Percentiles rank a stretch among this genome's conserved stretches.
Evolutionary conservation across 2,888 invertebrate genomes (phyloP).

Genomic region (Pollenia amentaria): DNA sequence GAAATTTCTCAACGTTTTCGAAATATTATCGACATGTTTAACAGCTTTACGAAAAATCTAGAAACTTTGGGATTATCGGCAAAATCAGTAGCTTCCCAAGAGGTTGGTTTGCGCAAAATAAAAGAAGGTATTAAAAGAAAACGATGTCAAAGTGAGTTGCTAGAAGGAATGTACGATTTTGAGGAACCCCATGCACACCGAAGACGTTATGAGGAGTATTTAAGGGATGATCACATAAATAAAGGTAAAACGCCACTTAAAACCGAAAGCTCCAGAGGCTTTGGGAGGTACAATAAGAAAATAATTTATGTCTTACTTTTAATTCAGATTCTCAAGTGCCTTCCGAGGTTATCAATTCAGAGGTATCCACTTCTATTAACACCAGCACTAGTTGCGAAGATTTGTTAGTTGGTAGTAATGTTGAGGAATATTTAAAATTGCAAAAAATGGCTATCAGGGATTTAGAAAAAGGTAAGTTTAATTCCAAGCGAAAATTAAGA

Average conservation of each 20-base stretch:
- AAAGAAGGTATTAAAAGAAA: neutral
- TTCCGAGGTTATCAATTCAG: too few relatives aligned
- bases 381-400: neutral
- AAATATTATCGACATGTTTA: slow-evolving; percentile 77
- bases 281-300: too few relatives aligned
- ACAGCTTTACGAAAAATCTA: slow-evolving; percentile 77
- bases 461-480: neutral
- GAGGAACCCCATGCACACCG: neutral
- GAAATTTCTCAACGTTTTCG: slow-evolving; percentile 75
- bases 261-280: too few relatives aligned
- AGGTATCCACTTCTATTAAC: neutral
- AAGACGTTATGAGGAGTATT: neutral
- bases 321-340: too few relatives aligned
- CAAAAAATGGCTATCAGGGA: neutral
- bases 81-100: neutral
- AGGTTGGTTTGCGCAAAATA: neutral
- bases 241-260: neutral
- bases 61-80: slow-evolving; percentile 75
- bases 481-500: neutral
- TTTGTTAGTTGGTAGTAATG: neutral
- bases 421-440: neutral
- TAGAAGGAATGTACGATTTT: neutral
- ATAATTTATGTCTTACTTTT: too few relatives aligned
- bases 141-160: neutral
- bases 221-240: neutral